Percentiles rank a stretch among this genome's conserved stretches.
Evolutionary conservation across 2,888 invertebrate genomes (phyloP).

Genomic region (Brachylomia viminalis): DNA sequence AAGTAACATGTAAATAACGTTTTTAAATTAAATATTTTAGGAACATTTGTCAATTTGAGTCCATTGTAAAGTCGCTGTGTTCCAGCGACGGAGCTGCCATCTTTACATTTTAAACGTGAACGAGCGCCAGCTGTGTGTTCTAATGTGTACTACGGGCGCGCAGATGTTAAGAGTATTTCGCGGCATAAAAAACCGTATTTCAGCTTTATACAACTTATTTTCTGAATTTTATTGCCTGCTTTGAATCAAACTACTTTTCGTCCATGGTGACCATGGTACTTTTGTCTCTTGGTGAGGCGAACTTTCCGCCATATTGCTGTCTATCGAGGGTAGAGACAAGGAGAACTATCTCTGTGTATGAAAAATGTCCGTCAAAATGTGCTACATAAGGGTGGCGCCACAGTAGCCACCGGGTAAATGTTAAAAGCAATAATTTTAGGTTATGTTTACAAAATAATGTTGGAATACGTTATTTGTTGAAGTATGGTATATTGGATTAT

Average conservation of each 20-base stretch:
- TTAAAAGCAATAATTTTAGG: no score
- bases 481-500: no score
- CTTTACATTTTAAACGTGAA: constrained; percentile 31
- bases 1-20: constrained; percentile 47
- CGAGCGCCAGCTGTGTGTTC: constrained; percentile 44
- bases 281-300: not conserved
- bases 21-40: constrained; percentile 52
- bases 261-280: not conserved
- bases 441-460: no score
- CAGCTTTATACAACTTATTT: not conserved
- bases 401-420: no score
- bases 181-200: not conserved
- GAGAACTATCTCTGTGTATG: no score
- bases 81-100: constrained; percentile 55
- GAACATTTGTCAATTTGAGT: constrained; percentile 60
- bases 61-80: constrained; percentile 35
- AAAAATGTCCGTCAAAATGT: no score
- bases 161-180: not conserved
- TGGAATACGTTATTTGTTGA: no score
- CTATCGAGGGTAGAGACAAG: no score
- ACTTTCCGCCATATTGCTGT: not conserved
- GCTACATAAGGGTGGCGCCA: no score
- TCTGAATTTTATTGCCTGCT: not conserved
- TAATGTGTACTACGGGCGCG: constrained; percentile 24
- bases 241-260: not conserved